Evolutionary conservation across 2,113 vertebrate genomes (phyloP), one percentile per base, ranked within the genome.

Genomic region (Diadophis punctatus): DNA sequence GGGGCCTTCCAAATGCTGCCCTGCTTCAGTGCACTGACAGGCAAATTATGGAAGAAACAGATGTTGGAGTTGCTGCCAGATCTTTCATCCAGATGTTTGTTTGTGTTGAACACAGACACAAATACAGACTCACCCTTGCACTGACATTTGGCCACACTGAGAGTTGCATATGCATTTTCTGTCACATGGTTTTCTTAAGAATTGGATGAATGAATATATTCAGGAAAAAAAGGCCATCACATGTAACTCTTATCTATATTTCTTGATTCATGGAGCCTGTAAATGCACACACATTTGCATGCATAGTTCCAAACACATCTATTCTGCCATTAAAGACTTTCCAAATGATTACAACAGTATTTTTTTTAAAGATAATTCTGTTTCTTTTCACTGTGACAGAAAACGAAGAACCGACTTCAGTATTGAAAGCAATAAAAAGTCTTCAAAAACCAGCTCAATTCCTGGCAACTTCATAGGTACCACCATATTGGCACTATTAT

Each of bases 51-150:
- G 51, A 89, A 91, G 93, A 89, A 91, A 89, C 93, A 93, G 90
- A 93, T 93, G 93, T 90, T 91, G 87, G 90, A 93, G 49, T 80
- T 60, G 16, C 74, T 63, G 46, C 56, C 93, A 91, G 80, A 91
- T 86, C 53, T 84, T 91, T 89, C 90, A 46, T 46, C 90, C 93
- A 93, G 93, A 93, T 93, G 93, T 93, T 93, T 93, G 90, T 86
- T 91, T 93, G 93, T 90, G 74, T 53, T 86, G 90, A 91, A 84
- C 23, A 39, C 55, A 86, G 88, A 89, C 87, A 91, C 80, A 93
- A 91, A 89, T 89, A 91, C n/a, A 93, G 92, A 93, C 92, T 90
- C 80, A 86, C 80, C 63, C 46, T 88, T 63, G 55, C 74, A 49
- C n/a, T 90, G 92, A 93, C 74, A 93, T 86, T 52, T 90, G 74